Evolutionary conservation across 1,140 invertebrate genomes (phyloP).

Genomic region (Papilio machaon): DNA sequence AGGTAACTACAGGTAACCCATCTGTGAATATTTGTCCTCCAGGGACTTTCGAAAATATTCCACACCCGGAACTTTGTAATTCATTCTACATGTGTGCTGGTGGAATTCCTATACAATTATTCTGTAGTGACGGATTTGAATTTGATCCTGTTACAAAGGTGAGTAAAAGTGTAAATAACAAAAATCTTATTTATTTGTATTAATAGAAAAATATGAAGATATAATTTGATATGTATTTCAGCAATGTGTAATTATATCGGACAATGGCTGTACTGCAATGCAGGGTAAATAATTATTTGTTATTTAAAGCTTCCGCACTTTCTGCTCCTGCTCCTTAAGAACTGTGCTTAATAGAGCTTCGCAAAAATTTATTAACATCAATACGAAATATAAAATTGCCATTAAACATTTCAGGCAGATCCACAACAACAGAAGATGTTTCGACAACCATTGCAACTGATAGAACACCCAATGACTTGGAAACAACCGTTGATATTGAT

Average conservation of each 20-base stretch:
- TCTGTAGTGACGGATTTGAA: conserved; percentile 29
- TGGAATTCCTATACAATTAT: conserved; percentile 37
- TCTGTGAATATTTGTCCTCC: background rate
- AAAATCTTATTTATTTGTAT: background rate
- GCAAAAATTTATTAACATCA: no score
- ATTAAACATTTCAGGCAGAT: background rate
- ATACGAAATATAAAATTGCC: background rate
- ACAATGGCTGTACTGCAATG: conserved; percentile 35
- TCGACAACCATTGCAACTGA: background rate
- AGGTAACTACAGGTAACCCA: background rate
- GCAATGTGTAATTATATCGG: conserved; percentile 36
- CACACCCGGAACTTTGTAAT: conserved; percentile 43
- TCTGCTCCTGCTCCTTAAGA: no score
- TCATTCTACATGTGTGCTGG: conserved; percentile 43
- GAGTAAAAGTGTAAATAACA: background rate
- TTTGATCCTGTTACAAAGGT: background rate
- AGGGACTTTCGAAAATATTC: conserved; percentile 34
- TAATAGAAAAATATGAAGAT: background rate
- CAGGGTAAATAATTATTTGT: conserved; percentile 5
- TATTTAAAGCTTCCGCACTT: background rate
- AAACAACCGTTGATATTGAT: background rate
- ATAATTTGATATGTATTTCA: background rate
- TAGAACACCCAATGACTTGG: background rate
- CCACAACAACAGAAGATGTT: background rate
- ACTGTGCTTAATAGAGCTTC: no score